Conservation (phyloP, 2,797 vertebrate genomes). For the Ispidina picta region DNA sequence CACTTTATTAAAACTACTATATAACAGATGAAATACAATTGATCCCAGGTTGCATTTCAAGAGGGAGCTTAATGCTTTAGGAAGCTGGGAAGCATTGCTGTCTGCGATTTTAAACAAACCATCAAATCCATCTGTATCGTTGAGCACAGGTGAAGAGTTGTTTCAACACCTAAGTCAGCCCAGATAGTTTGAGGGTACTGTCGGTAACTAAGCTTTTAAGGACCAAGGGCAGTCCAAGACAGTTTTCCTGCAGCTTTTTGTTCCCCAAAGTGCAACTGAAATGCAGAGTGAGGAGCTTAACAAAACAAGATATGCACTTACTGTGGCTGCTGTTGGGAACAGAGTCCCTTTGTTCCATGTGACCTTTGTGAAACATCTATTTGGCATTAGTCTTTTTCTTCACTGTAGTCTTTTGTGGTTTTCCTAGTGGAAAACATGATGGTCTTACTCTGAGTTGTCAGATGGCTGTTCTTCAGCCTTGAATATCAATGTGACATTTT, state of each 20-base stretch:
- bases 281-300: not conserved
- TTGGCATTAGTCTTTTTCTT: not conserved
- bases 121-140: not conserved
- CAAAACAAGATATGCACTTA: not conserved
- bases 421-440: not conserved
- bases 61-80: slow-evolving; percentile 9
- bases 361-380: slow-evolving; percentile 25
- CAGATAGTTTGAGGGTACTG: not conserved
- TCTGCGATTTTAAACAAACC: not conserved
- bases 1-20: slow-evolving; percentile 16
- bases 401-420: slow-evolving; percentile 2
- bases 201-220: not conserved
- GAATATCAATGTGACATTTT: slow-evolving; percentile 39
- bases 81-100: not conserved
- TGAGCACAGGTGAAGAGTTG: not conserved
- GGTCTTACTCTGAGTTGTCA: not conserved
- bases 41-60: slow-evolving; percentile 35
- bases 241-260: not conserved
- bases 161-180: not conserved
- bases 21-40: slow-evolving; percentile 6
- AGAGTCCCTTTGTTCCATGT: not conserved
- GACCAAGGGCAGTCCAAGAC: not conserved
- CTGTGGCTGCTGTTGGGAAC: not conserved
- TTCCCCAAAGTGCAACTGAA: not conserved
- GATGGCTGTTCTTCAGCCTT: not conserved